These are phyloP conservation scores for Arbacia lixula DNA, from an alignment of 53 echinoderm and acorn worm species.

Conservation along the genomic window DNA sequence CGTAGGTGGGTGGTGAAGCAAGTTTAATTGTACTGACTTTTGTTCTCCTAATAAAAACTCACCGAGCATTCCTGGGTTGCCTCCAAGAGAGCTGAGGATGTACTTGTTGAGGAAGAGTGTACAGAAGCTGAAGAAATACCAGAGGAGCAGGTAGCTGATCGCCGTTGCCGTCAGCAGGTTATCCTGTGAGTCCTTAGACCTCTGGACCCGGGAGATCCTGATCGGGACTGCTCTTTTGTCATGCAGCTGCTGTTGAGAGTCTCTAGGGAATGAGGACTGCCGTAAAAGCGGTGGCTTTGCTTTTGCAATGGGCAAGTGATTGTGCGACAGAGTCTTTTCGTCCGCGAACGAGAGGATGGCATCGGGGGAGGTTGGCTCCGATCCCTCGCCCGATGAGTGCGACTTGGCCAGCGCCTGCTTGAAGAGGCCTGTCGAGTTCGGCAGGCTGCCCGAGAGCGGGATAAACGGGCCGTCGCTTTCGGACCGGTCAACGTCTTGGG, in stretches of 20 bases:
- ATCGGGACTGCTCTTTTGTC: slow-evolving; percentile 9
- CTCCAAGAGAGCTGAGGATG: slow-evolving; percentile 84
- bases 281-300: slow-evolving; percentile 8
- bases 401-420: slow-evolving; percentile 19
- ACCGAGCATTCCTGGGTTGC: slow-evolving; percentile 92
- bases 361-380: background rate
- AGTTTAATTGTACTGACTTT: too few relatives aligned
- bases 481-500: background rate
- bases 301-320: background rate
- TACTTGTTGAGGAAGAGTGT: slow-evolving; percentile 98
- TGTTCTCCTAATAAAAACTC: slow-evolving; percentile 33
- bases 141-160: slow-evolving; percentile 72
- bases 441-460: slow-evolving; percentile 37
- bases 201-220: background rate
- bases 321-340: background rate
- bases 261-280: slow-evolving; percentile 37
- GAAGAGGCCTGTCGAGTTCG: slow-evolving; percentile 43
- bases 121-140: slow-evolving; percentile 99
- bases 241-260: background rate
- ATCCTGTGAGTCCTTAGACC: slow-evolving; percentile 64
- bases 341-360: background rate
- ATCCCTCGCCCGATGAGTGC: background rate
- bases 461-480: background rate
- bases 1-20: too few relatives aligned
- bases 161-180: slow-evolving; percentile 79